Conservation (phyloP, 2,113 vertebrate species). For the Phalacrocorax aristotelis region DNA sequence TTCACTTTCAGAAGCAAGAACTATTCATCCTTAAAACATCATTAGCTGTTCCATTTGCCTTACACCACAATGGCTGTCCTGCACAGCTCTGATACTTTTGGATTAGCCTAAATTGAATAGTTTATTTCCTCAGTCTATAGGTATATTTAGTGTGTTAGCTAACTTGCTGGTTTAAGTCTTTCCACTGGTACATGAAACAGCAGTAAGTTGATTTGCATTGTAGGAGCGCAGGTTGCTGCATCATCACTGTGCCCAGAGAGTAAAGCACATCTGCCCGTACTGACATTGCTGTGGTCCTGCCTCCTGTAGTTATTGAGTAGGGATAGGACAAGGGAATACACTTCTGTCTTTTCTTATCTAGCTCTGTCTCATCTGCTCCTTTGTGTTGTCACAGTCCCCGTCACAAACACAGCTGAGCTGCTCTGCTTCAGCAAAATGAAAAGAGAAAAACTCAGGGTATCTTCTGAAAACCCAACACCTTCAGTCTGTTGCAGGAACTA, state of each 20-base stretch:
- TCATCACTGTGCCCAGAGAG: background rate
- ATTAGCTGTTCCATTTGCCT: background rate
- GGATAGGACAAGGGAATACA: background rate
- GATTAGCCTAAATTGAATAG: background rate
- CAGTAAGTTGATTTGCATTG: background rate
- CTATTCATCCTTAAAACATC: background rate
- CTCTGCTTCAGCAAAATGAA: background rate
- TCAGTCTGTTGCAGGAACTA: background rate
- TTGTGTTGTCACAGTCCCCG: background rate
- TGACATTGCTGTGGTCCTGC: background rate
- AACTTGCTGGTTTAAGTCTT: background rate
- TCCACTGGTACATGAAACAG: background rate
- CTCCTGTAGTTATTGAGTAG: background rate
- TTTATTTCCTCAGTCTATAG: background rate
- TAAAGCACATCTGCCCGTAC: background rate
- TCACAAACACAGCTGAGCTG: background rate
- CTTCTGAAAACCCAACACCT: background rate
- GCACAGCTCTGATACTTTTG: background rate
- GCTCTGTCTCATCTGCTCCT: background rate
- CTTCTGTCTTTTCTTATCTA: background rate
- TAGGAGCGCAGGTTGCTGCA: background rate
- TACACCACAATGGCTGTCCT: background rate
- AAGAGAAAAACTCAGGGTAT: background rate
- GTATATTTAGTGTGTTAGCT: background rate
- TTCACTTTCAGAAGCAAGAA: background rate